Percentiles rank a stretch among this genome's conserved stretches.
Evolutionary conservation across 2,113 vertebrate species (phyloP).

Genomic region (Meriones unguiculatus): DNA sequence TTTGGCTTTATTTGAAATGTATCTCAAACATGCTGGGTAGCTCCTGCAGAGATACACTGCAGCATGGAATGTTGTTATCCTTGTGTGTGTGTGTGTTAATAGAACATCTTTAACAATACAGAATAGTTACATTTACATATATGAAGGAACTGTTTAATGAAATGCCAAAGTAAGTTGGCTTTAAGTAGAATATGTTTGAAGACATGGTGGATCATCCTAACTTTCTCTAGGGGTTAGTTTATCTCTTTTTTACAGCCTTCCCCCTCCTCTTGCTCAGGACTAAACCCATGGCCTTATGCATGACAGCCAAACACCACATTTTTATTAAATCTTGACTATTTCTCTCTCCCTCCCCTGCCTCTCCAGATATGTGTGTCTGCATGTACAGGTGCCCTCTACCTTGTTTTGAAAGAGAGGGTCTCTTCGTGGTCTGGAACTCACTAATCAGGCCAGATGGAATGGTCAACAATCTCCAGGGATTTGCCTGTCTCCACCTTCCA

Average conservation of each 20-base stretch:
- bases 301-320: not conserved
- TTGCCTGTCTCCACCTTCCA: not conserved
- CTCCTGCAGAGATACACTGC: not conserved
- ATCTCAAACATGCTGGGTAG: not conserved
- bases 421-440: not conserved
- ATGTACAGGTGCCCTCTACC: not conserved
- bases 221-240: not conserved
- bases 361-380: not conserved
- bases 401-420: not conserved
- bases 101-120: not conserved
- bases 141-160: not conserved
- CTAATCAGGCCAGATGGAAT: not conserved
- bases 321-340: not conserved
- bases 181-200: not conserved
- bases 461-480: no score
- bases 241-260: not conserved
- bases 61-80: not conserved
- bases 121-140: not conserved
- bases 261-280: not conserved
- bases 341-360: not conserved
- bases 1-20: not conserved
- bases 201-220: not conserved
- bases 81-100: not conserved
- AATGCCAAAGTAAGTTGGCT: not conserved
- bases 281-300: not conserved